A percentile compares a stretch with the other conserved stretches of the same genome.
These are phyloP conservation scores for Pampus argenteus DNA, from an alignment of 2,797 vertebrate species.

Conservation along the genomic window DNA sequence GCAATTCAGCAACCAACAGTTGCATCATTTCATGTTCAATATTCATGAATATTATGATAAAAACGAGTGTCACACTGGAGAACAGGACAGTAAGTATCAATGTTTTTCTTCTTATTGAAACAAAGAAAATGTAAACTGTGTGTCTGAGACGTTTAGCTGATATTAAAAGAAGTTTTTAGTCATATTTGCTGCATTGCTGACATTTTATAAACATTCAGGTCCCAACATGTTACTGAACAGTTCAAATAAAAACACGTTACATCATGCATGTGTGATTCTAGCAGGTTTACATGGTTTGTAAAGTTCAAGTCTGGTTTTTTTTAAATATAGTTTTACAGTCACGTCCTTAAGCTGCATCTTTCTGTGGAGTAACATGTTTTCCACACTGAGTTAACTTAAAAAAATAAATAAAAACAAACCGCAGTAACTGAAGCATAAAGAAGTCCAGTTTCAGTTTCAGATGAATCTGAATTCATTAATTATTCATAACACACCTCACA, in stretches of 20 bases:
- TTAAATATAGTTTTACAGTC: too few species aligned
- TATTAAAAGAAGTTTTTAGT: background rate
- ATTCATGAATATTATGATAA: background rate
- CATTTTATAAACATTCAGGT: background rate
- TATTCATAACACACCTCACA: background rate
- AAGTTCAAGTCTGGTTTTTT: too few species aligned
- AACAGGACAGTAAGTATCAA: conserved; percentile 43
- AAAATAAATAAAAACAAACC: too few species aligned
- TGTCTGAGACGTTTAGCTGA: background rate
- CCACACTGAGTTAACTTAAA: background rate
- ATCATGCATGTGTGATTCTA: background rate
- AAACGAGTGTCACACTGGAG: conserved; percentile 13
- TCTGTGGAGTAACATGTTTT: background rate
- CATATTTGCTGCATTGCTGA: background rate
- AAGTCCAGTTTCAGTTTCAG: background rate
- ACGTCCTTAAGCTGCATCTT: background rate
- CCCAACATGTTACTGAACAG: background rate
- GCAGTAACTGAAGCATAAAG: background rate
- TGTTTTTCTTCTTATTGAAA: background rate
- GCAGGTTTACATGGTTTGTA: background rate
- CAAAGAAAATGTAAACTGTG: background rate
- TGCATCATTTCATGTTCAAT: background rate
- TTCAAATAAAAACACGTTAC: conserved; percentile 24
- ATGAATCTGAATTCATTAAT: background rate
- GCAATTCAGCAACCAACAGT: conserved; percentile 18